Percentiles rank a stretch among this genome's conserved stretches.
These are phyloP conservation scores for Champsocephalus esox DNA, from an alignment of 2,797 vertebrate species.

Conservation along the genomic window DNA sequence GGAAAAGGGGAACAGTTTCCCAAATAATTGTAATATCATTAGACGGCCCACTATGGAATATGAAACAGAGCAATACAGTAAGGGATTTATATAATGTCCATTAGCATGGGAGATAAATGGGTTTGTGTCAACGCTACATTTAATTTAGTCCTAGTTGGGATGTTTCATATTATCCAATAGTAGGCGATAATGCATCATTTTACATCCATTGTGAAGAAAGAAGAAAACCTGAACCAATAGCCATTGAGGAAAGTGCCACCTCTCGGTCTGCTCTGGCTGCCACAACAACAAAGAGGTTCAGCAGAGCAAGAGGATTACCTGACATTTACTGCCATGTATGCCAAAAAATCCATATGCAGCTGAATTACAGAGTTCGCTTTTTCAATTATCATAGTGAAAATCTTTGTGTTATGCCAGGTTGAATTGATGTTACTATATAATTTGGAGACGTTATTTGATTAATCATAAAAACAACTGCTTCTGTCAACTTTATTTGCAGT, in stretches of 20 bases:
- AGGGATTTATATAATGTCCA: background rate
- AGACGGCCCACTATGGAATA: background rate
- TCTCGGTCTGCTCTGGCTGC: conserved; percentile 39
- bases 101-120: background rate
- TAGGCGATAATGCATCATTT: conserved; percentile 18
- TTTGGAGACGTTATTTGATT: rapidly evolving
- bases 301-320: background rate
- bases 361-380: background rate
- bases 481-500: background rate
- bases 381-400: rapidly evolving
- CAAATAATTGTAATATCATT: background rate
- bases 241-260: conserved; percentile 53
- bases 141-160: background rate
- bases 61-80: background rate
- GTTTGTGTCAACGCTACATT: background rate
- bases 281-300: conserved; percentile 55
- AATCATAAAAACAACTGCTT: rapidly evolving
- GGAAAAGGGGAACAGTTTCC: background rate
- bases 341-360: background rate
- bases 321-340: conserved; percentile 37
- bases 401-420: rapidly evolving
- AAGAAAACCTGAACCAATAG: conserved; percentile 48
- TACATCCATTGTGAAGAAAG: conserved; percentile 6
- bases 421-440: rapidly evolving
- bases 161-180: conserved; percentile 30